Base-by-base conservation (phyloP, 92 coral and sea anemone genomes). In the Zoanthus sociatus region DNA sequence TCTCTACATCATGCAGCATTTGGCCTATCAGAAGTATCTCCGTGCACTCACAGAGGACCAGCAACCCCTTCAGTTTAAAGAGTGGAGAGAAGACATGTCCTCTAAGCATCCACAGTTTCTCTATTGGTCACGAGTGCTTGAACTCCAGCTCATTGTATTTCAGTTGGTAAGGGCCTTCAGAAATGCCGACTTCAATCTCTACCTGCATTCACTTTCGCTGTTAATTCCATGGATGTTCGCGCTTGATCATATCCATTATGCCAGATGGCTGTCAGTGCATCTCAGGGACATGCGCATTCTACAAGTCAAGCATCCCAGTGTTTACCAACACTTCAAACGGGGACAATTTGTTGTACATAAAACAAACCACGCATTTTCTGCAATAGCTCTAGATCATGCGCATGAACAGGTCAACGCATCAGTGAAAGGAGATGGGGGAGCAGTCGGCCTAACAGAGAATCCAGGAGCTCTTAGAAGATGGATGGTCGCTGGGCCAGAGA, bases 261-360 rank as follows among this genome's bases (percentile, higher is more conserved):
- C 84, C 46, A 79, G 84, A 58, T 79, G 84, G 84, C 84, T 79
- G 68, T 48, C 84, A 58, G 84, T 79, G 15, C 84, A 79, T 69
- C 9, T 82, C 86, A 47, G 76, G 26, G 86, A 64, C 60, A 82
- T 82, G 86, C 58, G 3, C 42, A n/a, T 17, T 16, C 31, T 82
- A 9, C 86, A 63, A 12, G 55, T 61, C 54, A 60, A 81, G 54
- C 74, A 58, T 63, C 56, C 86, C 1, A 66, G 54, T 33, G 86
- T 81, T 3, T 51, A 55, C 14, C 50, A 60, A 37, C 42, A 37
- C 42, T 37, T 37, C 42, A 1, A 37, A 4, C 42, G 42, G 42
- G 42, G 83, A n/a, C 2, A 54, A 13, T 78, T 78, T 20, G 17
- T n/a, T 18, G 83, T 78, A 9, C 64, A 78, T 54, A 78, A 78